Percentiles rank a stretch among this genome's conserved stretches.
Evolutionary conservation across 2,888 invertebrate species (phyloP).

Genomic region (Lucinisca nassula): DNA sequence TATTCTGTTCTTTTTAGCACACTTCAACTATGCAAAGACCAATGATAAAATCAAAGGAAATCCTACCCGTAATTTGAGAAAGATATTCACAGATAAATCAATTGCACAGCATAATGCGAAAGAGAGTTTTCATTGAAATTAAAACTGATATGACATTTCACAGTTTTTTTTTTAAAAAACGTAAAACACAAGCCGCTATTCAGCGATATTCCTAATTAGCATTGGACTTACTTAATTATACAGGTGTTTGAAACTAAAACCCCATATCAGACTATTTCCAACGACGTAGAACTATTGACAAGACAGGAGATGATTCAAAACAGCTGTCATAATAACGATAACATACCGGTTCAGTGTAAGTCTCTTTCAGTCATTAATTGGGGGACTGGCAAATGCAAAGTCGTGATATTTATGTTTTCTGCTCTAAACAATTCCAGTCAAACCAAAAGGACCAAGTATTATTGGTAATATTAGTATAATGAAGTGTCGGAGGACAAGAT

Average conservation of each 20-base stretch:
- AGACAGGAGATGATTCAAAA: too few species aligned
- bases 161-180: background rate
- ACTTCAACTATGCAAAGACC: background rate
- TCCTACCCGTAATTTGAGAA: background rate
- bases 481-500: too few species aligned
- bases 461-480: too few species aligned
- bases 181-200: background rate
- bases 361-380: too few species aligned
- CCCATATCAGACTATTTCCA: background rate
- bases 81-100: background rate
- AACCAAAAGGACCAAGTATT: too few species aligned
- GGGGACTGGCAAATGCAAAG: too few species aligned
- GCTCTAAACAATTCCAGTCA: too few species aligned
- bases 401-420: too few species aligned
- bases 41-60: background rate
- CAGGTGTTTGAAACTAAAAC: background rate
- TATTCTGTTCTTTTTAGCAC: background rate
- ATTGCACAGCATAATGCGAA: background rate
- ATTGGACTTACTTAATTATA: background rate
- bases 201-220: background rate
- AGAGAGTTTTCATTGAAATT: background rate
- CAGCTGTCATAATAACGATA: too few species aligned
- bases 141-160: background rate
- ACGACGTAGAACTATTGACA: background rate
- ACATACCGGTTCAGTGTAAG: too few species aligned